phyloP scores from a whole-genome alignment of 2,888 invertebrate genomes.

The Diaphora mendica region DNA sequence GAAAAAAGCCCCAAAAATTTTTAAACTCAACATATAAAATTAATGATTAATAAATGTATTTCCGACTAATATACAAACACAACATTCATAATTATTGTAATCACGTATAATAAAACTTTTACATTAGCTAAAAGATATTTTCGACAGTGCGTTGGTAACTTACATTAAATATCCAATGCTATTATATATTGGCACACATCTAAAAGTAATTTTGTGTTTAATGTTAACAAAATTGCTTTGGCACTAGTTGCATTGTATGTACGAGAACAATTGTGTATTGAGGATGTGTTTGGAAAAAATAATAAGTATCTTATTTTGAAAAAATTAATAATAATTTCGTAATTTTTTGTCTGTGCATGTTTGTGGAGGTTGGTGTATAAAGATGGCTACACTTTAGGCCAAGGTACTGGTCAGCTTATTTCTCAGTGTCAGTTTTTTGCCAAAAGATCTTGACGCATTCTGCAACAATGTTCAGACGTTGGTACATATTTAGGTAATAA shows the following conservation, averaged over 20 bases:
- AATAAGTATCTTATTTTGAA: no score
- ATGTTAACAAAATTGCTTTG: not conserved
- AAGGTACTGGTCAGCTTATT: no score
- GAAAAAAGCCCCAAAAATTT: not conserved
- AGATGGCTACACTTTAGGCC: no score
- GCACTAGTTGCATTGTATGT: not conserved
- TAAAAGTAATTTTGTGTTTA: not conserved
- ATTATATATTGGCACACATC: slow-evolving; percentile 17
- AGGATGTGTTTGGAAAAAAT: not conserved
- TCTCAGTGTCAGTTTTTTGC: no score
- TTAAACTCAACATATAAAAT: not conserved
- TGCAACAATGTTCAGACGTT: no score
- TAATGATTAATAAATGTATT: slow-evolving; percentile 11
- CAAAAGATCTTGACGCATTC: no score
- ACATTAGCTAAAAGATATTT: not conserved
- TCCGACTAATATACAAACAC: slow-evolving; percentile 20
- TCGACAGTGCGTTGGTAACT: not conserved
- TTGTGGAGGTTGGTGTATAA: no score
- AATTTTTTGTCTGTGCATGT: no score
- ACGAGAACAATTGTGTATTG: not conserved
- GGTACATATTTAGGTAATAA: no score
- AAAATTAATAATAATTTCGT: no score
- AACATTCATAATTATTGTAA: slow-evolving; percentile 14
- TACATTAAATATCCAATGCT: not conserved
- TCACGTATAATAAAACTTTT: not conserved